These are phyloP conservation scores for Ceratina calcarata DNA, from an alignment of 1,140 invertebrate genomes.

Conservation along the genomic window DNA sequence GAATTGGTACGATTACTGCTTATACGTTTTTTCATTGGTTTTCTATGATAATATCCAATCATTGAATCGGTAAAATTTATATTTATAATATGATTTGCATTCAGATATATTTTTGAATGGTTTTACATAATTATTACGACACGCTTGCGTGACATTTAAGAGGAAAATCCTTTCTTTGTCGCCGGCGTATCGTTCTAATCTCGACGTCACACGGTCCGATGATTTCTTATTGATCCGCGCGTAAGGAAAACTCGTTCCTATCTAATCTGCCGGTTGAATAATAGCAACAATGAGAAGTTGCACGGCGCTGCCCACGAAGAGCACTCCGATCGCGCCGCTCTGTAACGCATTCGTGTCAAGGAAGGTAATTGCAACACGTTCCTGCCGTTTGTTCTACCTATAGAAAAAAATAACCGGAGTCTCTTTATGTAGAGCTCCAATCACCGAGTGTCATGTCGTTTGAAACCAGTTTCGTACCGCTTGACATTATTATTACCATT, in stretches of 20 bases:
- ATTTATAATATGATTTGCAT: too few species aligned
- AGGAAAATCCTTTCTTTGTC: constrained; percentile 36
- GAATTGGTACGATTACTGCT: too few species aligned
- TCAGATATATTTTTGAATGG: too few species aligned
- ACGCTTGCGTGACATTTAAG: not conserved
- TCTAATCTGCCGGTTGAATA: constrained; percentile 40
- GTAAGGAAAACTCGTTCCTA: constrained; percentile 39
- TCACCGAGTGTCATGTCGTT: not conserved
- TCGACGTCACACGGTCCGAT: constrained; percentile 39
- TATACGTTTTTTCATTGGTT: too few species aligned
- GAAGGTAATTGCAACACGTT: constrained; percentile 31
- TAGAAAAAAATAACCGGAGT: too few species aligned
- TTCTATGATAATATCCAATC: too few species aligned
- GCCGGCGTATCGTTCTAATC: constrained; percentile 18
- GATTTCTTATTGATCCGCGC: constrained; percentile 50
- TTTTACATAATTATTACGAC: too few species aligned
- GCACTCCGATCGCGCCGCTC: constrained; percentile 24
- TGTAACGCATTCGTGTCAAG: constrained; percentile 46
- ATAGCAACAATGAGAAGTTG: constrained; percentile 30
- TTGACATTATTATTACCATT: not conserved
- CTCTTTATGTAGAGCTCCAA: not conserved
- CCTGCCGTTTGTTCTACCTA: constrained; percentile 14
- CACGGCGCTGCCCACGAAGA: constrained; percentile 31
- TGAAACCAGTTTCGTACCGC: not conserved
- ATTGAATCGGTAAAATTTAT: too few species aligned